Evolutionary conservation across 2,888 invertebrate genomes (phyloP), one percentile per base, ranked within the genome.

Genomic region (Stramonita haemastoma): DNA sequence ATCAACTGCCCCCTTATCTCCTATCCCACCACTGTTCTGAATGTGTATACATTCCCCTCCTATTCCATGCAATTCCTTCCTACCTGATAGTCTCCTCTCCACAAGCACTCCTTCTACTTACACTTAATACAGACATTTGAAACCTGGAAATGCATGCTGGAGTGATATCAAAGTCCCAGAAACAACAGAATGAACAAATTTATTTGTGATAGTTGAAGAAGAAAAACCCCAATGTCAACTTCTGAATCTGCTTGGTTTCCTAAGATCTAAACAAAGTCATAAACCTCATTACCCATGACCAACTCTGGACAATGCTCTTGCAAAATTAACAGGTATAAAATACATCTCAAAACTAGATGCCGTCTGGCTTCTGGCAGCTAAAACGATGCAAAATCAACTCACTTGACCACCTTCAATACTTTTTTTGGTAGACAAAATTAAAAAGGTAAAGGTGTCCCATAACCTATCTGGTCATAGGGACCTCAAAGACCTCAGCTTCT

Each of bases 401-500:
- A 87, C 46, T 81, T 89, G 4, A 90, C 90, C 34, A 90, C 90
- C 0, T 92, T 86, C 60, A 86, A 66, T 60, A 86, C 86, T 13
- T 32, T 81, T 29, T 92, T 89, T 56, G 91, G 92, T 11, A 86
- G 91, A 46, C 92, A 91, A 56, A n/a, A n/a, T n/a, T n/a, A n/a
- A n/a, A n/a, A n/a, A n/a, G n/a, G n/a, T n/a, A n/a, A n/a, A n/a
- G n/a, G n/a, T n/a, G n/a, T n/a, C n/a, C n/a, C n/a, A n/a, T n/a
- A n/a, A n/a, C n/a, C n/a, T n/a, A n/a, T n/a, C n/a, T n/a, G n/a
- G n/a, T n/a, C n/a, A n/a, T n/a, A n/a, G n/a, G n/a, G n/a, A n/a
- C n/a, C n/a, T n/a, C n/a, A n/a, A n/a, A n/a, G n/a, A n/a, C n/a
- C n/a, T n/a, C n/a, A n/a, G n/a, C n/a, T n/a, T n/a, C n/a, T n/a